A percentile compares a stretch with the other conserved stretches of the same genome.
phyloP scores from a whole-genome alignment of 2,113 vertebrate genomes.

The Plectropomus leopardus region DNA sequence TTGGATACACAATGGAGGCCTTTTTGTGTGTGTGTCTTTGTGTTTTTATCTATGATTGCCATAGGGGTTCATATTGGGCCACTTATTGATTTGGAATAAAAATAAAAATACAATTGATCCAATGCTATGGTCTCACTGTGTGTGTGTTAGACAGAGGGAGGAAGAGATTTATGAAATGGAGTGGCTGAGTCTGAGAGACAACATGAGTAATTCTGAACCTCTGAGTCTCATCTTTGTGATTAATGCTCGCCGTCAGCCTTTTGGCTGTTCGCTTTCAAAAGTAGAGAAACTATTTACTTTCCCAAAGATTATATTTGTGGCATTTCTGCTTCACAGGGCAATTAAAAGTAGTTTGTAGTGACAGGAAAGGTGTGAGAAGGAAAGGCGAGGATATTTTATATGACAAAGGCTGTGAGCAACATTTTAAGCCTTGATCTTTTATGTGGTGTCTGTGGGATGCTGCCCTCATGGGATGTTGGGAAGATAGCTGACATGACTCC shows the following conservation, averaged over 20 bases:
- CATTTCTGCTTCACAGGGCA: conserved; percentile 12
- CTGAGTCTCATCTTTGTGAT: conserved; percentile 53
- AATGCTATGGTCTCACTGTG: background rate
- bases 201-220: conserved; percentile 60
- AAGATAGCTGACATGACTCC: background rate
- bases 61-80: conserved; percentile 28
- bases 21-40: conserved; percentile 6
- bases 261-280: conserved; percentile 50
- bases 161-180: conserved; percentile 46
- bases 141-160: background rate
- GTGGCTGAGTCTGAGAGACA: conserved; percentile 3
- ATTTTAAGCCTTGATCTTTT: conserved; percentile 12
- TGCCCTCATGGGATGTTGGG: conserved; percentile 1
- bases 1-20: conserved; percentile 1
- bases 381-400: background rate
- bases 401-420: conserved; percentile 6
- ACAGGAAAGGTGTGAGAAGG: conserved; percentile 7
- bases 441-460: background rate
- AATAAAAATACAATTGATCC: conserved; percentile 43
- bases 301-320: conserved; percentile 18
- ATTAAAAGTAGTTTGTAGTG: conserved; percentile 23
- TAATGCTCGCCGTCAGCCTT: conserved; percentile 49
- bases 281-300: conserved; percentile 46
- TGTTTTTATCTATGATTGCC: conserved; percentile 22
- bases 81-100: conserved; percentile 50